Conservation (phyloP, 2,797 vertebrate genomes). For the Melanotaenia nigrans region DNA sequence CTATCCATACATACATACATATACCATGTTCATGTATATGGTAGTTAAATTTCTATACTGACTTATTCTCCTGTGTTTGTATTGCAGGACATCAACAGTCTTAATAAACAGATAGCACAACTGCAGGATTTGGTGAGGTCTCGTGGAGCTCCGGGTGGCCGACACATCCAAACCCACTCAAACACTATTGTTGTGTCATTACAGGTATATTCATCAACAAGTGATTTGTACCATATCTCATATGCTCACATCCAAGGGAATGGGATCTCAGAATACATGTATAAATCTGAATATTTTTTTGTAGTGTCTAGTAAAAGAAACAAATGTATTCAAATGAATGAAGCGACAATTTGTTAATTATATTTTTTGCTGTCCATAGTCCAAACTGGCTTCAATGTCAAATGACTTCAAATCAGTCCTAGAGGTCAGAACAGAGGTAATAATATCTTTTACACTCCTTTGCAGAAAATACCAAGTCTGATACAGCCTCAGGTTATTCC, state of each 20-base stretch:
- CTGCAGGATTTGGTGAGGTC: constrained; percentile 91
- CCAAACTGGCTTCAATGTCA: constrained; percentile 95
- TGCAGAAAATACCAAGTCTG: background rate
- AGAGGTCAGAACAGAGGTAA: constrained; percentile 96
- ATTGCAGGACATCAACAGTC: constrained; percentile 90
- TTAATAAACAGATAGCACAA: constrained; percentile 96
- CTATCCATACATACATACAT: too few species aligned
- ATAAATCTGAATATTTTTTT: background rate
- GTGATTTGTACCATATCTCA: background rate
- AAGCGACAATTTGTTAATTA: background rate
- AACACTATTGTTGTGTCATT: constrained; percentile 93
- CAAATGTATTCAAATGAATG: background rate
- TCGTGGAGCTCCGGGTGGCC: constrained; percentile 86
- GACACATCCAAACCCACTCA: constrained; percentile 92
- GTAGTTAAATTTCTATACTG: too few species aligned
- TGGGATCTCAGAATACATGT: background rate
- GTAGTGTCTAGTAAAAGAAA: background rate
- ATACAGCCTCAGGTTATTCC: background rate
- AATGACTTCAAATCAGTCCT: constrained; percentile 96
- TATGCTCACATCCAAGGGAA: background rate
- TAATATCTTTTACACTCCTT: background rate
- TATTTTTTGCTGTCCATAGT: constrained; percentile 78
- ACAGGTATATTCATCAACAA: constrained; percentile 76
- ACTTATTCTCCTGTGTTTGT: constrained; percentile 16
- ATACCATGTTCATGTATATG: background rate